Percentiles rank a stretch among this genome's conserved stretches.
phyloP scores from a whole-genome alignment of 2,888 invertebrate species.

The Cantharis rufa region DNA sequence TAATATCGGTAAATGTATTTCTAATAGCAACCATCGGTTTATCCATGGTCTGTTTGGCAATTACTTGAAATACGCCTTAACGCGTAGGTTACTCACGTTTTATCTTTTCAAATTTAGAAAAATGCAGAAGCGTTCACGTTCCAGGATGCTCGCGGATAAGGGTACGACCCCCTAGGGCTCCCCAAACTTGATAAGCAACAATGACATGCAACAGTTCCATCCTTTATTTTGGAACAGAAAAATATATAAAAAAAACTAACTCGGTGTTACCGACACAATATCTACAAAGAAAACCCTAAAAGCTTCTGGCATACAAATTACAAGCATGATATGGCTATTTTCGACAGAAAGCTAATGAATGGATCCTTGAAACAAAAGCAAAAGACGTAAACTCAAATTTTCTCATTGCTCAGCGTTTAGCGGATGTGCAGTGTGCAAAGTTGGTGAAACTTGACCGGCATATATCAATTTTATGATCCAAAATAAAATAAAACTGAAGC shows the following conservation, averaged over 20 bases:
- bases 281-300: not conserved
- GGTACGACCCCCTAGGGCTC: not conserved
- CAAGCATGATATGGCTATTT: not conserved
- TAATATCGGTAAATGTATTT: not conserved
- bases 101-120: not conserved
- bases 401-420: not conserved
- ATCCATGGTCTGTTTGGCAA: not conserved
- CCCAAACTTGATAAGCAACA: not conserved
- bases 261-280: not conserved
- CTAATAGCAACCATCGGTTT: not conserved
- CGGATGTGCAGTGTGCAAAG: not conserved
- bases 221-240: no score
- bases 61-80: not conserved
- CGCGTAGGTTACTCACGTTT: not conserved
- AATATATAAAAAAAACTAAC: no score
- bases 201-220: not conserved
- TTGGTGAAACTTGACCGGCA: not conserved
- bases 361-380: not conserved
- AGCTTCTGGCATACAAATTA: not conserved
- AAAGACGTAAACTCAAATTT: not conserved
- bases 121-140: not conserved
- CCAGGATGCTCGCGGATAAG: not conserved
- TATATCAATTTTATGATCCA: not conserved
- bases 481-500: not conserved
- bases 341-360: not conserved